Percentiles rank a stretch among this genome's conserved stretches.
Conservation (phyloP, 2,888 invertebrate genomes). For the Acleris literana region DNA sequence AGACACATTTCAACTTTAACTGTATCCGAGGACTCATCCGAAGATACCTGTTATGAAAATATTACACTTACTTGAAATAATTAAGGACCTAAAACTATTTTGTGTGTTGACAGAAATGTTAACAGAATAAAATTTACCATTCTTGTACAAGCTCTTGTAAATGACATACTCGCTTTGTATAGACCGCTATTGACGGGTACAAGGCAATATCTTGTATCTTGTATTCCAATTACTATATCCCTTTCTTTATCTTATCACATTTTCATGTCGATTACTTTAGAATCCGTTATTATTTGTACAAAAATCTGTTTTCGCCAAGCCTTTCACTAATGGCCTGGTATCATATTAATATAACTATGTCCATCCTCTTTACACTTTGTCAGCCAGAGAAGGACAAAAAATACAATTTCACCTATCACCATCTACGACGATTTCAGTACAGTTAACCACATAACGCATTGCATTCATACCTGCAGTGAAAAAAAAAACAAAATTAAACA, state of each 20-base stretch:
- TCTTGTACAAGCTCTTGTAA: background rate
- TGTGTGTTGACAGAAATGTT: background rate
- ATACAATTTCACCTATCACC: constrained; percentile 64
- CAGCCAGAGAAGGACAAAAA: constrained; percentile 29
- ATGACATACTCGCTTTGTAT: background rate
- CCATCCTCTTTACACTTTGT: constrained; percentile 16
- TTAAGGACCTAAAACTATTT: background rate
- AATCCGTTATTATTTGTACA: background rate
- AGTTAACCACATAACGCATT: constrained; percentile 78
- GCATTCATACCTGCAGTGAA: constrained; percentile 78
- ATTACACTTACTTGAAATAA: background rate
- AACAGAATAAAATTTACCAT: background rate
- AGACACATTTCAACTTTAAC: too few relatives aligned
- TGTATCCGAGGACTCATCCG: too few relatives aligned
- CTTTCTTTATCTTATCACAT: too few relatives aligned
- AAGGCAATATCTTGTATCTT: too few relatives aligned
- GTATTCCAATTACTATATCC: too few relatives aligned
- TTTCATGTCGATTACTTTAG: constrained; percentile 3
- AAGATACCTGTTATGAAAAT: too few relatives aligned
- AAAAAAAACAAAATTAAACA: constrained; percentile 53
- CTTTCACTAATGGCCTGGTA: background rate
- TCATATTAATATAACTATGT: constrained; percentile 8
- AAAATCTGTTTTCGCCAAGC: background rate
- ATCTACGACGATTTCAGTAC: constrained; percentile 50
- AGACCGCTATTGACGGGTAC: too few relatives aligned